Conservation (phyloP, 30 jellyfish, hydroid and myxozoan species). For the Nemopilema nomurai region DNA sequence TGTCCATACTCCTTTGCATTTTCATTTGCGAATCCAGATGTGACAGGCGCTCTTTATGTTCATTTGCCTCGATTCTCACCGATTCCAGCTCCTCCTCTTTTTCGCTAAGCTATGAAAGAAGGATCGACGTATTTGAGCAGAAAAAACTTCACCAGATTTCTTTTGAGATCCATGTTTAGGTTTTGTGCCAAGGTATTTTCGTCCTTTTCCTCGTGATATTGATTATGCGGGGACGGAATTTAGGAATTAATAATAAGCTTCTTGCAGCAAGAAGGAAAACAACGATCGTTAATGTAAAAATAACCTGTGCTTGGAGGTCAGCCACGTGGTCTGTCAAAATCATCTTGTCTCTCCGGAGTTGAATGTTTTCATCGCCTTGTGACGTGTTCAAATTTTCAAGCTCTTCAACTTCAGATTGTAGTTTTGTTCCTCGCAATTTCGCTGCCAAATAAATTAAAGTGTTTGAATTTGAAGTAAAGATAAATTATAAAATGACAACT, state of each 20-base stretch:
- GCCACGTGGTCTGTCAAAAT: constrained; percentile 80
- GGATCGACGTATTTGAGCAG: not conserved
- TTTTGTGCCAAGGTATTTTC: too few relatives aligned
- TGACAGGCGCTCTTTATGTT: constrained; percentile 21
- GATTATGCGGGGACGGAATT: too few relatives aligned
- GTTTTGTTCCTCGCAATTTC: constrained; percentile 59
- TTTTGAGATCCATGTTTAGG: not conserved
- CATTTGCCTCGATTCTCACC: constrained; percentile 26
- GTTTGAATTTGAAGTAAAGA: not conserved
- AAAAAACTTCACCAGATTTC: not conserved
- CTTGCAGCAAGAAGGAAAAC: too few relatives aligned
- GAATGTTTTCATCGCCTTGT: constrained; percentile 67
- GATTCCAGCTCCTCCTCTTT: constrained; percentile 62
- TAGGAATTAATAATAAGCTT: too few relatives aligned
- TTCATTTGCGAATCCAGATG: constrained; percentile 57
- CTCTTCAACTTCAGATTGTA: constrained; percentile 81
- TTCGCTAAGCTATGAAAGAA: constrained; percentile 53
- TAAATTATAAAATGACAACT: too few relatives aligned
- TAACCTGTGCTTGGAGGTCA: constrained; percentile 78
- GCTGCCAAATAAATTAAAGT: constrained; percentile 33
- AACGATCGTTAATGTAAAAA: too few relatives aligned
- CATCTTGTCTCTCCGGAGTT: constrained; percentile 81
- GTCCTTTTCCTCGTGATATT: too few relatives aligned
- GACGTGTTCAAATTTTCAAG: constrained; percentile 70
- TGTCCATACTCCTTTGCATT: constrained; percentile 68